phyloP scores from a whole-genome alignment of 2,797 vertebrate genomes.

The Chloroceryle inda region DNA sequence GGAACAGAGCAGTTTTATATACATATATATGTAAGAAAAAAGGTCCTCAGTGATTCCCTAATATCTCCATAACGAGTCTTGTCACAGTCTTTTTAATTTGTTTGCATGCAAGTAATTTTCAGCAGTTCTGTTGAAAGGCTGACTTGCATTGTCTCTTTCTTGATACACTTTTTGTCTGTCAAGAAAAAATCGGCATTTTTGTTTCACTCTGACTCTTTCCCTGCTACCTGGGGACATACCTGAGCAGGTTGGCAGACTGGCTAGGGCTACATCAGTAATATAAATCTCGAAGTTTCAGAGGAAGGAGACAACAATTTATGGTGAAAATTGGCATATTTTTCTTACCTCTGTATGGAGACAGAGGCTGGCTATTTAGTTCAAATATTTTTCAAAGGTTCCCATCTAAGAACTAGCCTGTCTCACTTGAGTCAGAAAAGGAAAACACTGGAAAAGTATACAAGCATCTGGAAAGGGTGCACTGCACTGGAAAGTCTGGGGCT shows the following conservation, averaged over 20 bases:
- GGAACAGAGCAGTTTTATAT: neutral
- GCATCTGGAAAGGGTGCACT: neutral
- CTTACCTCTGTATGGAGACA: neutral
- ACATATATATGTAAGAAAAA: neutral
- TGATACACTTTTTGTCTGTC: neutral
- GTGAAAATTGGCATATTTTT: neutral
- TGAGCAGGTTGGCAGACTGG: neutral
- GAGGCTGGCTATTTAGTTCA: neutral
- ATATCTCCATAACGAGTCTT: neutral
- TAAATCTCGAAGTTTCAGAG: neutral
- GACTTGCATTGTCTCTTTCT: neutral
- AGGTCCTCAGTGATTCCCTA: neutral
- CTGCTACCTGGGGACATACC: rapidly evolving
- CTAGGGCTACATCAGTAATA: neutral
- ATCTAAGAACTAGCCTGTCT: neutral
- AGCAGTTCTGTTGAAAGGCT: neutral
- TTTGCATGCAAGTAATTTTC: conserved; percentile 2
- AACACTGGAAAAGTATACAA: neutral
- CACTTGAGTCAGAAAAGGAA: neutral
- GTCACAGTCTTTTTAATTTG: neutral
- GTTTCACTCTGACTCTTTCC: neutral
- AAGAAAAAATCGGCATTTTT: neutral
- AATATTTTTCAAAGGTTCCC: neutral
- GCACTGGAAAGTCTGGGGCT: neutral
- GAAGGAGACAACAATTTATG: neutral